A percentile compares a stretch with the other conserved stretches of the same genome.
Evolutionary conservation across 2,113 vertebrate species (phyloP).

Genomic region (Alethe castanea): DNA sequence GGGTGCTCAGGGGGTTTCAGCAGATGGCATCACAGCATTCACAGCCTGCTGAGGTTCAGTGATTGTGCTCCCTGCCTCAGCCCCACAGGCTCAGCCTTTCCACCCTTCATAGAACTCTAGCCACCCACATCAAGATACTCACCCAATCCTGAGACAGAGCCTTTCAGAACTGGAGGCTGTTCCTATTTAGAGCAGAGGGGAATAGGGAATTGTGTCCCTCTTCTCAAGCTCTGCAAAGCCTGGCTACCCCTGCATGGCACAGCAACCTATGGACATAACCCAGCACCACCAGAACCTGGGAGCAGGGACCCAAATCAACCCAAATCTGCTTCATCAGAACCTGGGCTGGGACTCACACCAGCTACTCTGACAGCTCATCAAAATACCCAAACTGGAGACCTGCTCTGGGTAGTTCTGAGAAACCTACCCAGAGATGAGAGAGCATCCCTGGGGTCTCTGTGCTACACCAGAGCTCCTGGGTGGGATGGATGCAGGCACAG

Average conservation of each 20-base stretch:
- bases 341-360: background rate
- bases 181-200: background rate
- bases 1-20: background rate
- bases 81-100: background rate
- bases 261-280: background rate
- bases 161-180: background rate
- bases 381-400: background rate
- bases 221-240: background rate
- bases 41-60: accelerated
- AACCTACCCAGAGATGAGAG: background rate
- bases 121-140: background rate
- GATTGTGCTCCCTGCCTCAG: background rate
- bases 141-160: accelerated
- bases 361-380: background rate
- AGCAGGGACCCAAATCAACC: background rate
- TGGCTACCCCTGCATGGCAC: background rate
- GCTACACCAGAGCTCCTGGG: background rate
- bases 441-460: background rate
- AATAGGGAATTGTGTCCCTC: background rate
- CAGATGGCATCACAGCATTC: background rate
- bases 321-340: background rate
- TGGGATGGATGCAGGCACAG: too few relatives aligned
- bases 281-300: accelerated
- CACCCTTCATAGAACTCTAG: accelerated
- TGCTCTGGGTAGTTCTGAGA: background rate